Percentiles rank a stretch among this genome's conserved stretches.
Conservation (phyloP, 2,113 vertebrate species). For the Leuciscus idus region DNA sequence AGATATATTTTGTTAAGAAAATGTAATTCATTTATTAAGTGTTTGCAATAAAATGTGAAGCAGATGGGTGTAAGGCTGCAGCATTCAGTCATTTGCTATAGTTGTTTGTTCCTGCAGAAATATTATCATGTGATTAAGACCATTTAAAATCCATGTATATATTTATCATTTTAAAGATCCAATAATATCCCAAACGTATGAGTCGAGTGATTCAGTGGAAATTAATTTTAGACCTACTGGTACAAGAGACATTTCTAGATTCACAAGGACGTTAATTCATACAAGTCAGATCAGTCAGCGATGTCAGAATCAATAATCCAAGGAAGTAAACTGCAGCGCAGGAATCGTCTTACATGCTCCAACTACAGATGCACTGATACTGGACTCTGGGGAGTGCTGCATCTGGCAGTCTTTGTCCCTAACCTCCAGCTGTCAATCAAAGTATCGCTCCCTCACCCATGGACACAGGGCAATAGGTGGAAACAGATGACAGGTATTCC, state of each 20-base stretch:
- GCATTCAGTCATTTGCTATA: background rate
- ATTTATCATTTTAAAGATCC: too few species aligned
- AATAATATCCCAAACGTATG: too few species aligned
- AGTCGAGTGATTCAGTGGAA: too few species aligned
- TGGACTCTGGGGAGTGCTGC: constrained; percentile 14
- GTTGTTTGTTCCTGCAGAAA: too few species aligned
- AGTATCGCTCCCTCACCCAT: background rate
- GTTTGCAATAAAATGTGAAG: background rate
- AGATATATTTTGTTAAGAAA: background rate
- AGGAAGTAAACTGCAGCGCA: background rate
- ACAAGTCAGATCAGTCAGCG: background rate
- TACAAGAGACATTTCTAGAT: background rate
- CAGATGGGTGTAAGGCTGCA: background rate
- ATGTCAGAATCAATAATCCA: background rate
- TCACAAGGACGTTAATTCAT: background rate
- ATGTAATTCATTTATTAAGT: background rate
- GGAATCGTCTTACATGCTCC: background rate
- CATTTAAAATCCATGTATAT: too few species aligned
- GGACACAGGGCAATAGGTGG: background rate
- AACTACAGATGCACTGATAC: constrained; percentile 9
- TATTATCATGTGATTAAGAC: too few species aligned
- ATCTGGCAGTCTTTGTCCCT: background rate
- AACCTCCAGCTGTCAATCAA: constrained; percentile 19
- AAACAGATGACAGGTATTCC: constrained; percentile 42
- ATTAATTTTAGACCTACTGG: too few species aligned